A percentile compares a stretch with the other conserved stretches of the same genome.
Evolutionary conservation across 2,113 vertebrate species (phyloP).

Genomic region (Maccullochella peelii): DNA sequence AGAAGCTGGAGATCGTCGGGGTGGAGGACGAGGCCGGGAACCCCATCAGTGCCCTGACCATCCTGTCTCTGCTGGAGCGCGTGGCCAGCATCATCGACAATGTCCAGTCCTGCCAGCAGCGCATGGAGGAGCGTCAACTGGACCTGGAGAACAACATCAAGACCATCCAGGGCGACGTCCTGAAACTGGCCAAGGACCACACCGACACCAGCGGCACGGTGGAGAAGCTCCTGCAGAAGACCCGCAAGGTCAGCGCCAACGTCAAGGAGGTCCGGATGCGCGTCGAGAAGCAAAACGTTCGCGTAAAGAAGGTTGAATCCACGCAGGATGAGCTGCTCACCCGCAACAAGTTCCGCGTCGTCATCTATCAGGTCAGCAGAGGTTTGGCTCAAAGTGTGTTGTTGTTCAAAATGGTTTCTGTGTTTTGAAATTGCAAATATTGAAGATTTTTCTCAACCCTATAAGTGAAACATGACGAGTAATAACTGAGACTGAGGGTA

Average conservation of each 20-base stretch:
- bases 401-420: background rate
- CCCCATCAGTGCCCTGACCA: constrained; percentile 91
- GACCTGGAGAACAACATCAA: constrained; percentile 91
- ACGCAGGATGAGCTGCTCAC: constrained; percentile 96
- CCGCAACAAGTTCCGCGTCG: constrained; percentile 96
- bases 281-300: constrained; percentile 91
- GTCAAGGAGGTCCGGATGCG: constrained; percentile 93
- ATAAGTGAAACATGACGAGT: too few species aligned
- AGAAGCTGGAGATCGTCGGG: constrained; percentile 86
- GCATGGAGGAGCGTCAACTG: constrained; percentile 94
- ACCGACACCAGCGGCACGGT: constrained; percentile 87
- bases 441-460: background rate
- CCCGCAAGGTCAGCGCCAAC: constrained; percentile 92
- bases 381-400: background rate
- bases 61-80: constrained; percentile 94
- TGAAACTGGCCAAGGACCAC: constrained; percentile 93
- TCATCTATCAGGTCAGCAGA: constrained; percentile 94
- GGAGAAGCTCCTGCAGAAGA: constrained; percentile 95
- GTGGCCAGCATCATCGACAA: constrained; percentile 95
- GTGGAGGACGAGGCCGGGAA: constrained; percentile 90
- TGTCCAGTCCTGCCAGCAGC: constrained; percentile 93
- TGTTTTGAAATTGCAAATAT: background rate
- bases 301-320: constrained; percentile 91
- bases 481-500: too few species aligned
- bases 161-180: constrained; percentile 92